phyloP scores from a whole-genome alignment of 1,140 invertebrate genomes.

The Lasioglossum baleicum region DNA sequence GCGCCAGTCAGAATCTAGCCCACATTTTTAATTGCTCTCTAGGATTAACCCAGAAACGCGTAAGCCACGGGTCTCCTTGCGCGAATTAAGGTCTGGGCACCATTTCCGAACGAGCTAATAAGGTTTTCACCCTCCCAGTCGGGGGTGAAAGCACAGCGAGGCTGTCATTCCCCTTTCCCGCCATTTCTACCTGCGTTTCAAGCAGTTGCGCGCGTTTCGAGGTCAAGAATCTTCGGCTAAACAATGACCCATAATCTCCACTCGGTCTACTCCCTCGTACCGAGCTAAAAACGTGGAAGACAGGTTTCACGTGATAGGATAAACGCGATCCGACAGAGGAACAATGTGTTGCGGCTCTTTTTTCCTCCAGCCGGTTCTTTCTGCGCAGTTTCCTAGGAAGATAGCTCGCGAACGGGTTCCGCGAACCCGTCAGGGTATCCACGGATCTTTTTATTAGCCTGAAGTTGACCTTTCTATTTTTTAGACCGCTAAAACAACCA shows the following conservation, averaged over 20 bases:
- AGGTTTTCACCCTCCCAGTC: neutral
- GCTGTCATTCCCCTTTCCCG: neutral
- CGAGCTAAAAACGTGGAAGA: slow-evolving; percentile 16
- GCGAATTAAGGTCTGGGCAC: neutral
- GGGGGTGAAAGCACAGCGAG: neutral
- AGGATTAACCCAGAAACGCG: neutral
- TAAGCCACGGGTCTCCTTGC: neutral
- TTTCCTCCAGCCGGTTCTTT: slow-evolving; percentile 1
- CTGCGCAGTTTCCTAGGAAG: slow-evolving; percentile 42
- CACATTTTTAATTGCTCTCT: too few relatives aligned
- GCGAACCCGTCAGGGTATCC: slow-evolving; percentile 23
- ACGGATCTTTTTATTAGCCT: slow-evolving; percentile 16
- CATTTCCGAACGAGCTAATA: neutral
- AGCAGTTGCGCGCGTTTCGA: neutral
- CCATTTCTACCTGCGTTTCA: neutral
- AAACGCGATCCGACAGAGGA: slow-evolving; percentile 10
- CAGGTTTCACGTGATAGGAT: slow-evolving; percentile 10
- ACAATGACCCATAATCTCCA: slow-evolving; percentile 25
- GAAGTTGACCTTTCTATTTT: neutral
- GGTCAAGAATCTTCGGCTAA: slow-evolving; percentile 35
- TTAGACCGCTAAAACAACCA: neutral
- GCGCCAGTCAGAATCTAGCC: too few relatives aligned
- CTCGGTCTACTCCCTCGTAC: neutral
- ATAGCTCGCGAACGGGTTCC: slow-evolving; percentile 27
- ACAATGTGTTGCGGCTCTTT: slow-evolving; percentile 32